A percentile compares a stretch with the other conserved stretches of the same genome.
Conservation (phyloP, 2,113 vertebrate genomes). For the Microtus oregoni region DNA sequence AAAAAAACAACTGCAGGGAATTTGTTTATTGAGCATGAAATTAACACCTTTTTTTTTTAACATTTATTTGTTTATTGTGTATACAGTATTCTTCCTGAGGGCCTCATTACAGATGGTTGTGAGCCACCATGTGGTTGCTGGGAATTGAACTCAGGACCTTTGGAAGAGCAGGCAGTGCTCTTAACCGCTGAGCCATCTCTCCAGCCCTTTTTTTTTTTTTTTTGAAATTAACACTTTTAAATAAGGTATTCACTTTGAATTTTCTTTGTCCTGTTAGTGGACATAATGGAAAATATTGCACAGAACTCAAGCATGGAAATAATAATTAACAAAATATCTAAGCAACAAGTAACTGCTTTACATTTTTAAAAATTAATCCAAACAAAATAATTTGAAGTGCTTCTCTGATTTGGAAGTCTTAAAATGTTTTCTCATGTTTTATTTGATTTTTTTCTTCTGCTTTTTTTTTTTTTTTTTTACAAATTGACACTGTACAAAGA, state of each 20-base stretch:
- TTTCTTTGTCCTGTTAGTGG: conserved; percentile 78
- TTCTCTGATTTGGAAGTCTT: conserved; percentile 83
- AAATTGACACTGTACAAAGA: conserved; percentile 86
- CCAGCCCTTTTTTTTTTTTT: too few species aligned
- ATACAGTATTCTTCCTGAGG: too few species aligned
- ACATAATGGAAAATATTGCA: conserved; percentile 85
- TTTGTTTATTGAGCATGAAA: conserved; percentile 86
- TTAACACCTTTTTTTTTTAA: conserved; percentile 86
- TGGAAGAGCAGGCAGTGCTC: too few species aligned
- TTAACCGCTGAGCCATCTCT: too few species aligned
- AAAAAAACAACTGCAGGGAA: conserved; percentile 75
- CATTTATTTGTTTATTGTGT: too few species aligned
- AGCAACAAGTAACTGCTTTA: conserved; percentile 82
- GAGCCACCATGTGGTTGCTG: too few species aligned
- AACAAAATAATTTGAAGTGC: conserved; percentile 84
- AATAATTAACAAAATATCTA: conserved; percentile 83
- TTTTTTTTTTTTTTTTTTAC: conserved; percentile 48
- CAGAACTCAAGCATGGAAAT: conserved; percentile 85
- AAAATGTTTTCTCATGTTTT: conserved; percentile 74
- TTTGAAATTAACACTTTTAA: conserved; percentile 85
- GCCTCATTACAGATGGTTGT: too few species aligned
- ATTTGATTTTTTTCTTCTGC: conserved; percentile 69
- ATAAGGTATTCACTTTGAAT: conserved; percentile 80
- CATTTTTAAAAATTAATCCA: conserved; percentile 82
- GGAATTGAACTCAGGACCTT: too few species aligned